Conservation (phyloP, 1,140 invertebrate species). For the Oryzaephilus surinamensis region DNA sequence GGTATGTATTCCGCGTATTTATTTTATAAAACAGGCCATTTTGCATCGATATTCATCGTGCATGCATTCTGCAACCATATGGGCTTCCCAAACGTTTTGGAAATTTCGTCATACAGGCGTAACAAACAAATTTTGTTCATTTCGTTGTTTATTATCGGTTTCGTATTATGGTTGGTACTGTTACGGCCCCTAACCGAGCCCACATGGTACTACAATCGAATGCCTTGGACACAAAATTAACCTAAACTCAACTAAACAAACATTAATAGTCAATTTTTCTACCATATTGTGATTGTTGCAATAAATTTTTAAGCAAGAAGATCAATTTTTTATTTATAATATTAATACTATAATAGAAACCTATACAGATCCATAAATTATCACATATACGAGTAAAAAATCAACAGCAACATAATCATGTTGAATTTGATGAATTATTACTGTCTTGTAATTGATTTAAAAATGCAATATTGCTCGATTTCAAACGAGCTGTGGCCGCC, state of each 20-base stretch:
- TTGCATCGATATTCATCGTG: conserved; percentile 75
- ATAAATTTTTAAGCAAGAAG: neutral
- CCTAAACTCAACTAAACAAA: neutral
- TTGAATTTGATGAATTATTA: conserved; percentile 24
- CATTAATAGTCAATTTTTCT: neutral
- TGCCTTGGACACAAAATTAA: conserved; percentile 24
- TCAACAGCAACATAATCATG: conserved; percentile 2
- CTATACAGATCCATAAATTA: too few relatives aligned
- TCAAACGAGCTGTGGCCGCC: conserved; percentile 51
- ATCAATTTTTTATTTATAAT: too few relatives aligned
- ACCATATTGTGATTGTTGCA: neutral
- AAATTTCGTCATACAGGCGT: conserved; percentile 57
- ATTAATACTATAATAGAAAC: too few relatives aligned
- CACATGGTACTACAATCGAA: conserved; percentile 59
- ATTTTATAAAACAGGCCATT: conserved; percentile 75
- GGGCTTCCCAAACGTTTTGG: conserved; percentile 83
- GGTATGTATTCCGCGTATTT: conserved; percentile 88
- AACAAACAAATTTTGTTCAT: conserved; percentile 52
- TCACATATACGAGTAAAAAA: too few relatives aligned
- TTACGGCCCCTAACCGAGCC: conserved; percentile 72
- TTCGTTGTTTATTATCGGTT: conserved; percentile 60
- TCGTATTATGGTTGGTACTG: conserved; percentile 66
- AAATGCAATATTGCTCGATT: conserved; percentile 63
- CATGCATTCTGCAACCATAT: conserved; percentile 95
- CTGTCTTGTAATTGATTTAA: conserved; percentile 50